Evolutionary conservation across 2,113 vertebrate genomes (phyloP), one percentile per base, ranked within the genome.

Genomic region (Melanerpes aurifrons): DNA sequence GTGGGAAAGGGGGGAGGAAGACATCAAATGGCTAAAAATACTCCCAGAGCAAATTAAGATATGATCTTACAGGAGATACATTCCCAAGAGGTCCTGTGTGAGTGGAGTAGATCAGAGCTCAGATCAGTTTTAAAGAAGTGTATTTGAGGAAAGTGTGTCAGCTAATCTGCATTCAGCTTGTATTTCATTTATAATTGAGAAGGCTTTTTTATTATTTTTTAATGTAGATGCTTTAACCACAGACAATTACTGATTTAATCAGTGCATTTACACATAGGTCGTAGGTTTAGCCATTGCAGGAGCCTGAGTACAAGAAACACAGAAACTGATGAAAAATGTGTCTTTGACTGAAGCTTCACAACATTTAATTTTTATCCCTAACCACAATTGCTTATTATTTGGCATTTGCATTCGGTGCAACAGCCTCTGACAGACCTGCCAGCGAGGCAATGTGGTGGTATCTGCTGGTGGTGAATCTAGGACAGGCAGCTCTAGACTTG

Each of bases 21-120:
- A 95, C 89, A 94, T 88, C 76, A 92, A 91, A 92, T 47, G 90
- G 62, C 89, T 96, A 89, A 95, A 96, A 95, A 93, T 96, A 91
- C 62, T 64, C 70, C 70, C 50, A 1, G 0, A 84, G 82, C 45
- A 93, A 96, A 96, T 96, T 84, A 95, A 93, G 93, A 93, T 88
- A 79, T 26, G 69, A 72, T 96, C 72, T 91, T 93, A 78, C 66
- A 94, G 62, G 66, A 94, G 87, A 53, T 12, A 35, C 12, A 21
- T 87, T 94, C 91, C 69, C 91, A 70, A 63, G 90, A 80, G 76
- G 62, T 88, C 70, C 15, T 2, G 1, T 29, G 21, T 75, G 40
- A 79, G 56, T 32, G 45, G 8, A 83, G 79, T 29, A 86, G 80
- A 94, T 81, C 90, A 94, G 76, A 83, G 66, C 82, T 62, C 70